phyloP scores from a whole-genome alignment of 2,888 invertebrate genomes.

The Creontiades dilutus region DNA sequence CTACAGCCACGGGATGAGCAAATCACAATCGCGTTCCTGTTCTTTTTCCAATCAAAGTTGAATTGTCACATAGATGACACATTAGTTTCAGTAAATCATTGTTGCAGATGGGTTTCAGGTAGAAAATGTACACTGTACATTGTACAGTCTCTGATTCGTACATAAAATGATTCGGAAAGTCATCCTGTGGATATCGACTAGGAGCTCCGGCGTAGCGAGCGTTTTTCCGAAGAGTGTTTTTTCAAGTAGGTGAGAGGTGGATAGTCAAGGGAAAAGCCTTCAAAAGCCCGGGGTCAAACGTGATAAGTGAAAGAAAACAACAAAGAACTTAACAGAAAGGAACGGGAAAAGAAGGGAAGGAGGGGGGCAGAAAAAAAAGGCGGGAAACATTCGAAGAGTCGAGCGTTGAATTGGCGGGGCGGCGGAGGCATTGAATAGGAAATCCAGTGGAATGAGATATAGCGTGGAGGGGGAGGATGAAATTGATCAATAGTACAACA shows the following conservation, averaged over 20 bases:
- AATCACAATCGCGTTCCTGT: too few relatives aligned
- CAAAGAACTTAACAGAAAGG: neutral
- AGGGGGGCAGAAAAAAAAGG: neutral
- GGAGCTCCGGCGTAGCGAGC: neutral
- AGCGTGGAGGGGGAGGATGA: neutral
- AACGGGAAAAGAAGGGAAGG: neutral
- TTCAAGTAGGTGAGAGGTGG: constrained; percentile 16
- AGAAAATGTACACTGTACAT: too few relatives aligned
- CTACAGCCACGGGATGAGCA: too few relatives aligned
- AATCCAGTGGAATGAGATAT: neutral
- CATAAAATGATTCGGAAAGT: too few relatives aligned
- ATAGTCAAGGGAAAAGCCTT: constrained; percentile 8
- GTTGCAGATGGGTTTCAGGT: too few relatives aligned
- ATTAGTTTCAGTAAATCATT: too few relatives aligned
- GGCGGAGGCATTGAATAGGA: neutral
- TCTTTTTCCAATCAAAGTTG: too few relatives aligned
- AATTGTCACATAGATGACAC: too few relatives aligned
- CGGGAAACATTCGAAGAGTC: neutral
- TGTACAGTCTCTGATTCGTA: too few relatives aligned
- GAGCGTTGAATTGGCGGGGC: neutral
- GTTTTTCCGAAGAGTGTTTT: neutral
- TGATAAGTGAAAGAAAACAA: neutral
- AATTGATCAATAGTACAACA: constrained; percentile 25
- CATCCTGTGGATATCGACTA: too few relatives aligned
- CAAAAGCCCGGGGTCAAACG: neutral